Evolutionary conservation across 2,797 vertebrate species (phyloP), one percentile per base, ranked within the genome.

Genomic region (Potorous gilbertii): DNA sequence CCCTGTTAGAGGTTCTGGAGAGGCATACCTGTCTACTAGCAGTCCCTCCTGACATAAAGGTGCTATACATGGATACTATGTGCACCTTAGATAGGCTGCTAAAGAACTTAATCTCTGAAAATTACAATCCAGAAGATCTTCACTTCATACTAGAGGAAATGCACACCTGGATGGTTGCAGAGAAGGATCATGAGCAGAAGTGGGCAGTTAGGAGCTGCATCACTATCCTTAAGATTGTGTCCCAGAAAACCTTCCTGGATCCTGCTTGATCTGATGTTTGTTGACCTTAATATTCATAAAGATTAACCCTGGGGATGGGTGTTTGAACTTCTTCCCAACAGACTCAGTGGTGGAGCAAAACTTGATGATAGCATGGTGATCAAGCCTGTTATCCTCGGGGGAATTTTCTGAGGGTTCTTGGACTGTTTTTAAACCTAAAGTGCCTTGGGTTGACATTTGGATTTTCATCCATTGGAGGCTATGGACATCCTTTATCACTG

Each of bases 141-240:
- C 52, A 52, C 52, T 52, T 52, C 52, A 52, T 52, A 52, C 52
- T 52, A 52, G 52, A 52, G 6, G 52, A 52, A 52, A 27, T 98
- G 91, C 93, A 93, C 5, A 0, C 0, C 87, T 98, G 98, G 98
- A 93, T 97, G 94, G 54, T 31, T 0, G 97, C 96, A 0, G 97
- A 98, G 90, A 97, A 96, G 95, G 56, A 40, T 0, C 96, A 97
- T 0, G 97, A 97, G 54, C 93, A 94, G 14, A 97, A 96, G 62
- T 96, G 95, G 55, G 97, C 97, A 1, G 87, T 56, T 21, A 57
- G 46, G 54, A 91, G 46, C 91, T 97, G 96, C 93, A 1, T 34
- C 9, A 0, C 0, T 9, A 97, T 97, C 92, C 96, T 98, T 74
- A 59, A 31, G 18, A 97, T 97, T 96, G 56, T 97, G 92, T 95